Conservation (phyloP, 2,888 invertebrate genomes). For the Synergus japonicus region DNA sequence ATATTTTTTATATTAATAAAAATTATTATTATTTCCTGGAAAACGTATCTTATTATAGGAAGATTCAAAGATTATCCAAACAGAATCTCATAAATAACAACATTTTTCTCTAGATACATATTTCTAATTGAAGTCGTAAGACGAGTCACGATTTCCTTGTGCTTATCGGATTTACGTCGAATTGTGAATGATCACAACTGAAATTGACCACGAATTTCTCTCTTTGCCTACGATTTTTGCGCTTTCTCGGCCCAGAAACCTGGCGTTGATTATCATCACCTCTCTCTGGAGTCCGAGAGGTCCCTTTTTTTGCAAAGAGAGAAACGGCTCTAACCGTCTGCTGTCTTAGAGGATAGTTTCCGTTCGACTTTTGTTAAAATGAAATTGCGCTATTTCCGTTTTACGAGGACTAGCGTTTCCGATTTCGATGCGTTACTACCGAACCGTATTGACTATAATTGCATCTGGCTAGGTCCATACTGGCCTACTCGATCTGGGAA, state of each 20-base stretch:
- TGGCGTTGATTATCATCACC: conserved; percentile 53
- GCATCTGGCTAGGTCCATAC: conserved; percentile 70
- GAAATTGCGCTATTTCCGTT: conserved; percentile 50
- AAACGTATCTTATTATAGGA: too few relatives aligned
- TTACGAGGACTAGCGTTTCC: conserved; percentile 48
- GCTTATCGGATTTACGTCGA: conserved; percentile 39
- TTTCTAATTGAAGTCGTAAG: neutral
- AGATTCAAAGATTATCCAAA: too few relatives aligned
- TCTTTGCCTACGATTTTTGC: conserved; percentile 61
- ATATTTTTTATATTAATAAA: too few relatives aligned
- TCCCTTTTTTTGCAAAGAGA: conserved; percentile 53
- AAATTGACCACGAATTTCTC: conserved; percentile 51
- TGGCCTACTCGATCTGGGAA: conserved; percentile 64
- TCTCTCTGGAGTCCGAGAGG: conserved; percentile 52
- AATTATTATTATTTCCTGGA: too few relatives aligned
- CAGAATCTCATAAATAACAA: too few relatives aligned
- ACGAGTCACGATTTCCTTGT: conserved; percentile 21
- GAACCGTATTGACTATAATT: conserved; percentile 45
- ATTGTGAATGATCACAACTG: conserved; percentile 44
- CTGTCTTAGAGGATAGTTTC: conserved; percentile 45
- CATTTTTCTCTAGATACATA: neutral
- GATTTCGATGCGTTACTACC: conserved; percentile 47
- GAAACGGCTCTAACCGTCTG: conserved; percentile 53
- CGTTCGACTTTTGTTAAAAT: conserved; percentile 44
- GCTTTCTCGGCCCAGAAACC: conserved; percentile 70